These are phyloP conservation scores for Aquatica leii DNA, from an alignment of 2,888 invertebrate genomes.

Conservation along the genomic window DNA sequence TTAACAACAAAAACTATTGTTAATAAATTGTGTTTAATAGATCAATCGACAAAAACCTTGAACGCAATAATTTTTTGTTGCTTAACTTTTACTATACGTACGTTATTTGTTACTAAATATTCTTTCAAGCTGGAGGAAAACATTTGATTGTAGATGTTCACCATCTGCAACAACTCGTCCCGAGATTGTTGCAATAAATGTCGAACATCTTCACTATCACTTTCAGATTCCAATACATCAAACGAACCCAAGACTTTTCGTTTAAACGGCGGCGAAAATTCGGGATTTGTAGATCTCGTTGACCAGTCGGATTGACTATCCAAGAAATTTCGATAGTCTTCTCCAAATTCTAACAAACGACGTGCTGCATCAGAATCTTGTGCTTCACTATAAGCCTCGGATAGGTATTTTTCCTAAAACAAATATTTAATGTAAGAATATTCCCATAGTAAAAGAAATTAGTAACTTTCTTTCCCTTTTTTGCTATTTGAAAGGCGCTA, in stretches of 20 bases:
- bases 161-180: conserved; percentile 54
- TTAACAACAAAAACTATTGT: neutral
- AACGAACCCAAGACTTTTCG: conserved; percentile 47
- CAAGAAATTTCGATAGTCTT: conserved; percentile 88
- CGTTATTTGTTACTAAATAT: conserved; percentile 55
- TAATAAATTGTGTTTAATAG: conserved; percentile 2
- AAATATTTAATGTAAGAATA: conserved; percentile 39
- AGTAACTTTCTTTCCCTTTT: too few relatives aligned
- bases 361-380: conserved; percentile 87
- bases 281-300: conserved; percentile 72
- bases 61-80: conserved; percentile 15
- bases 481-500: too few relatives aligned
- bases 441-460: neutral
- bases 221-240: conserved; percentile 53
- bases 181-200: conserved; percentile 56
- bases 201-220: conserved; percentile 56
- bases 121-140: conserved; percentile 53
- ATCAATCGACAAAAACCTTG: conserved; percentile 17
- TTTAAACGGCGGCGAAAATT: conserved; percentile 61
- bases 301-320: conserved; percentile 93
- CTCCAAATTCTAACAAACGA: conserved; percentile 84
- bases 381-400: conserved; percentile 88
- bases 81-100: conserved; percentile 46
- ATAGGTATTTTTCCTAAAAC: conserved; percentile 86
- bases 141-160: conserved; percentile 55